These are phyloP conservation scores for Latrodectus hesperus DNA, from an alignment of 2,888 invertebrate species.

Conservation along the genomic window DNA sequence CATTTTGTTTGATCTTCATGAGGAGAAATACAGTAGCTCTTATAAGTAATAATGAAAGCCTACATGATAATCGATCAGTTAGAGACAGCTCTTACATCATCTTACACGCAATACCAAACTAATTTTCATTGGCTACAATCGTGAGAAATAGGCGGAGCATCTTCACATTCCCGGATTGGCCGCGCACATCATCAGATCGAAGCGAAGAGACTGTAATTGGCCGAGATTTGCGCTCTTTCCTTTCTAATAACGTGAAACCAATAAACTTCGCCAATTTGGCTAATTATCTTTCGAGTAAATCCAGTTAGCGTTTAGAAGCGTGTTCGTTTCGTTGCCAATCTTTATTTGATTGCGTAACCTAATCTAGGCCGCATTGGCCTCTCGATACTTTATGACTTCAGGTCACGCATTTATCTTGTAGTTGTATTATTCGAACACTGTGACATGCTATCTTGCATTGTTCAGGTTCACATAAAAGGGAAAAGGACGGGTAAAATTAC, in stretches of 20 bases:
- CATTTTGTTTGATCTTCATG: no score
- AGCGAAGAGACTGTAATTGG: conserved; percentile 57
- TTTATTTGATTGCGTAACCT: conserved; percentile 42
- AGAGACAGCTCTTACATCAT: conserved; percentile 48
- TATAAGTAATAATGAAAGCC: no score
- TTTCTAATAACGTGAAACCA: conserved; percentile 58
- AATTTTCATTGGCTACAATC: conserved; percentile 29
- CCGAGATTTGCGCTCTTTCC: conserved; percentile 61
- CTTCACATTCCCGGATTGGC: conserved; percentile 42
- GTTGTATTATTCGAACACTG: no score
- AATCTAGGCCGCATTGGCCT: conserved; percentile 34
- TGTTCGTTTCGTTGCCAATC: conserved; percentile 42
- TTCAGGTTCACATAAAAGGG: no score
- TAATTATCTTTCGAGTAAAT: conserved; percentile 59
- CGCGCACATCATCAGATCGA: conserved; percentile 44
- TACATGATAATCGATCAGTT: conserved; percentile 9
- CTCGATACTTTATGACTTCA: conserved; percentile 34
- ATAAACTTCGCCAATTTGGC: conserved; percentile 67
- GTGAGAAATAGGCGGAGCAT: conserved; percentile 28
- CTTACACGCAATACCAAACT: conserved; percentile 23
- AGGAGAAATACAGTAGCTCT: no score
- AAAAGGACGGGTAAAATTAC: no score
- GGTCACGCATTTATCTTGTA: conserved; percentile 30
- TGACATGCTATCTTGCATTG: no score
- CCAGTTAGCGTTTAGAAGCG: conserved; percentile 44